phyloP scores from a whole-genome alignment of 2,888 invertebrate genomes.

The Anoplius nigerrimus region DNA sequence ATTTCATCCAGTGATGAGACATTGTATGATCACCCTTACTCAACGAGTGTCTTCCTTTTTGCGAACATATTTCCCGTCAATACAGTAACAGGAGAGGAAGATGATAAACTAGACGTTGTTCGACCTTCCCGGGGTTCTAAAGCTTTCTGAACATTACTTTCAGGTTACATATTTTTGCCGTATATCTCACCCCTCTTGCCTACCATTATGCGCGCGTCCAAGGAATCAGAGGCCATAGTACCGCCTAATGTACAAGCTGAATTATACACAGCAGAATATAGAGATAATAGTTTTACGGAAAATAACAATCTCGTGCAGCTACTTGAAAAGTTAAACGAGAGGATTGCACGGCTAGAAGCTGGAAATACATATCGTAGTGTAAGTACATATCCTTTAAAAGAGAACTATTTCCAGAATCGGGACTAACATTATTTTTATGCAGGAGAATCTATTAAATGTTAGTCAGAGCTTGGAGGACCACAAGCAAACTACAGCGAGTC shows the following conservation, averaged over 20 bases:
- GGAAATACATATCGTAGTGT: constrained; percentile 47
- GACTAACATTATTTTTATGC: constrained; percentile 20
- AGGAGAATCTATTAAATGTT: constrained; percentile 58
- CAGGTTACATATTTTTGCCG: constrained; percentile 61
- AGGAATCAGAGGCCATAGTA: constrained; percentile 6
- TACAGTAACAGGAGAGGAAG: constrained; percentile 62
- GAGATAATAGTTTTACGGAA: constrained; percentile 16
- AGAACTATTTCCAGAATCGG: background rate
- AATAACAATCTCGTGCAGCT: constrained; percentile 43
- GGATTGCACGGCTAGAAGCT: constrained; percentile 61
- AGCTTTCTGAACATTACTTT: constrained; percentile 33
- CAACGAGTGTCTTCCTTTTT: constrained; percentile 5
- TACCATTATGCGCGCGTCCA: constrained; percentile 4
- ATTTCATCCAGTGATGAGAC: background rate
- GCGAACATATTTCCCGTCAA: constrained; percentile 28
- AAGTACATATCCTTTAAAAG: constrained; percentile 16
- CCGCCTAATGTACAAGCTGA: constrained; percentile 11
- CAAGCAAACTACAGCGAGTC: constrained; percentile 36
- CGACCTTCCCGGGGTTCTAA: background rate
- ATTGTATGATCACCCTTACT: background rate
- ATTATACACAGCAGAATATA: background rate
- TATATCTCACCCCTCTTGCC: constrained; percentile 36
- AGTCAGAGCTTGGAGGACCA: constrained; percentile 48
- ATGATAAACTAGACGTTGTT: constrained; percentile 2
- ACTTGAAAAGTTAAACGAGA: constrained; percentile 54